These are phyloP conservation scores for Cistogaster globosa DNA, from an alignment of 2,888 invertebrate genomes.

Conservation along the genomic window DNA sequence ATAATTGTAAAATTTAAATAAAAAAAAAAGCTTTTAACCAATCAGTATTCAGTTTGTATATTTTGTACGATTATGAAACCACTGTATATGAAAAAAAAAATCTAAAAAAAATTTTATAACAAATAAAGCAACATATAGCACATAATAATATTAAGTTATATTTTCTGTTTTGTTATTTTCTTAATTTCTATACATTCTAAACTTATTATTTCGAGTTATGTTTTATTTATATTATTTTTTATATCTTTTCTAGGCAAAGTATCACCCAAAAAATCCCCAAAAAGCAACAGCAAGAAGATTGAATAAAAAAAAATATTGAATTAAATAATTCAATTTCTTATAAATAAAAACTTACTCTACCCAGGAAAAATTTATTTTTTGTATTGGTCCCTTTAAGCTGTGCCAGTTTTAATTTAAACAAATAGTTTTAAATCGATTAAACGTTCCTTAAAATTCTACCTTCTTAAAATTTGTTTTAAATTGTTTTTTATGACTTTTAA, in stretches of 20 bases:
- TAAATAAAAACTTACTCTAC: conserved; percentile 8
- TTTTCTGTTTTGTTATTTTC: too few relatives aligned
- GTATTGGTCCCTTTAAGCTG: background rate
- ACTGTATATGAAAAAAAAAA: too few relatives aligned
- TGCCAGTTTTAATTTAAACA: background rate
- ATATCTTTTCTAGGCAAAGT: conserved; percentile 76
- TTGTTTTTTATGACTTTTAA: too few relatives aligned
- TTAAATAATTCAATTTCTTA: conserved; percentile 32
- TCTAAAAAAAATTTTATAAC: too few relatives aligned
- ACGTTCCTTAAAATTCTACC: too few relatives aligned
- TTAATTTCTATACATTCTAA: conserved; percentile 62
- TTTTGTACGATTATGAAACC: too few relatives aligned
- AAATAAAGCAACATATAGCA: too few relatives aligned
- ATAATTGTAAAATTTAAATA: too few relatives aligned
- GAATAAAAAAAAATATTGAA: conserved; percentile 68
- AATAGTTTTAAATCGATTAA: background rate
- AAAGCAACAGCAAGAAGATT: conserved; percentile 74
- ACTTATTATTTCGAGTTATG: conserved; percentile 69
- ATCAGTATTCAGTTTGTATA: too few relatives aligned
- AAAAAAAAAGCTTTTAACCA: too few relatives aligned
- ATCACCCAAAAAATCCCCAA: conserved; percentile 78
- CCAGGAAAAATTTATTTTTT: background rate
- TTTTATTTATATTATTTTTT: conserved; percentile 13
- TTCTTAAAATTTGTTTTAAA: too few relatives aligned
- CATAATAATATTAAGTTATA: too few relatives aligned